Base-by-base conservation (phyloP, 2,797 vertebrate species). In the Helarctos malayanus region DNA sequence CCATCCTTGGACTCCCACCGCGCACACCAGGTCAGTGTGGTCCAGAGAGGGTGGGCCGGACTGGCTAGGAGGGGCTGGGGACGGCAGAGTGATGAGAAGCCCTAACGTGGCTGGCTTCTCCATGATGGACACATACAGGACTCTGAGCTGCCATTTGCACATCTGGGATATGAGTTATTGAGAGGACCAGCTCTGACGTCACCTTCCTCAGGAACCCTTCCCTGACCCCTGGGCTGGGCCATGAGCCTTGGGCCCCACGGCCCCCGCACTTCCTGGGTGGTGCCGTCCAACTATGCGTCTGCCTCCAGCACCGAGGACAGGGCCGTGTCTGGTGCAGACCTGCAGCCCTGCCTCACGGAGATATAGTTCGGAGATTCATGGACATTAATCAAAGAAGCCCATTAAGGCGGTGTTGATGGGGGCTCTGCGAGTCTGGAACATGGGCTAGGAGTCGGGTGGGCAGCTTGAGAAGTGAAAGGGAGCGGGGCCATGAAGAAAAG, bases 21-120 rank as follows among this genome's bases (percentile, higher is more conserved):
- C 79, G 0, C 0, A 75, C 35, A 0, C 98, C 98, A 98, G 99
- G 99, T 99, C 83, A 97, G 98, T 93, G 41, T 15, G 52, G 61
- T 49, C 35, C 23, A 47, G 27, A 63, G 35, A 35, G 65, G 19
- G 32, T 16, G 38, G 79, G 25, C 78, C 80, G 57, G 81, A 85
- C 56, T 87, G 49, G 23, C 10, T 32, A 29, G 86, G 85, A n/a
- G 38, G 3, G 6, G 7, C 1, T 12, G 45, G n/a, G 19, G 7
- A 35, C 8, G 41, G 13, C 38, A 54, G 76, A 68, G 29, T 6
- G 0, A 49, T 2, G 23, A 49, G 49, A 57, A 63, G 6, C 3
- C 29, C 78, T 3, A 13, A 18, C 0, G 15, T 49, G 54, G 49
- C 52, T 38, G 69, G 38, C 15, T 94, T 83, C 65, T 86, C 56